These are phyloP conservation scores for Drosophila varians DNA, from an alignment of 1,140 invertebrate species.

Conservation along the genomic window DNA sequence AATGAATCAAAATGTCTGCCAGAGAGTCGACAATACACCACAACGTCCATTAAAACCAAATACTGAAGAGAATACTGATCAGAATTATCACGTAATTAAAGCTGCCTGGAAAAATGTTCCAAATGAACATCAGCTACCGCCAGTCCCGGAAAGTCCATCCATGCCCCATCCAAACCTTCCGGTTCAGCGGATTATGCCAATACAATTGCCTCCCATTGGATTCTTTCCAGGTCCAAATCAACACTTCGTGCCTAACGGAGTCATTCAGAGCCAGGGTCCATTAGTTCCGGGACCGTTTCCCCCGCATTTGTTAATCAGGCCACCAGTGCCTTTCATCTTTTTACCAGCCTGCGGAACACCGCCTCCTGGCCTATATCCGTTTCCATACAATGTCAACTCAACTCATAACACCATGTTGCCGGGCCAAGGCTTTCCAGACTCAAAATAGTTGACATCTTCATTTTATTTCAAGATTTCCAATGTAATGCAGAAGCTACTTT, in stretches of 20 bases:
- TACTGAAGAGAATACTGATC: neutral
- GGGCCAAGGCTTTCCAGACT: neutral
- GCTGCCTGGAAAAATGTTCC: neutral
- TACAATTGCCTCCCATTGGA: neutral
- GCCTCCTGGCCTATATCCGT: too few species aligned
- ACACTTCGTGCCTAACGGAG: neutral
- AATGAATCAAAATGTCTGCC: neutral
- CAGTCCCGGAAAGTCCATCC: neutral
- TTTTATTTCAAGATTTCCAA: too few species aligned
- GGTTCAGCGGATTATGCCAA: neutral
- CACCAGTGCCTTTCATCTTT: neutral
- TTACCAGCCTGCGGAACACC: neutral
- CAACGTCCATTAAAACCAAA: neutral
- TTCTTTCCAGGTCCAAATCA: neutral
- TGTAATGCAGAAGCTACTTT: too few species aligned
- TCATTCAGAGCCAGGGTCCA: neutral
- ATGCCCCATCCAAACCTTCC: neutral
- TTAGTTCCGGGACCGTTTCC: neutral
- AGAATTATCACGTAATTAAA: neutral
- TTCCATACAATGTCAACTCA: neutral
- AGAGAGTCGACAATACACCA: neutral
- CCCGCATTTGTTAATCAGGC: neutral
- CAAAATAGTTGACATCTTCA: too few species aligned
- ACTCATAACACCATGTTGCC: neutral
- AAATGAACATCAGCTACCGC: neutral